These are phyloP conservation scores for Scaptomyza reducta DNA, from an alignment of 2,888 invertebrate species.

Conservation along the genomic window DNA sequence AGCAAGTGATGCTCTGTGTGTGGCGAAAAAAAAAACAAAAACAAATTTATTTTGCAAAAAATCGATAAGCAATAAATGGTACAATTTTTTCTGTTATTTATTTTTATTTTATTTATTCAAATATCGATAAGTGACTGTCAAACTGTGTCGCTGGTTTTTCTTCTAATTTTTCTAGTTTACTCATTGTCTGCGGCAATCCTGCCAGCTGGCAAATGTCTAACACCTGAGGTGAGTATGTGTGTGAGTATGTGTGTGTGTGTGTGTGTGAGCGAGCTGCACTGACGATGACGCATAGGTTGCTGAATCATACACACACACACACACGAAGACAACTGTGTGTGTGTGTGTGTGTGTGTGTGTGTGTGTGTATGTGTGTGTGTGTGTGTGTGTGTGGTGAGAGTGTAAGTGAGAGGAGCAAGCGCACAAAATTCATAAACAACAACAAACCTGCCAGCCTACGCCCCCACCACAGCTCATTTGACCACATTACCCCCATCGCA, in stretches of 20 bases:
- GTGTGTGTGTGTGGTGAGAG: background rate
- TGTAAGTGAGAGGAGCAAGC: constrained; percentile 17
- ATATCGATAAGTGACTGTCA: constrained; percentile 35
- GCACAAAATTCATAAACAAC: constrained; percentile 48
- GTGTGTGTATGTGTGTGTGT: constrained; percentile 1
- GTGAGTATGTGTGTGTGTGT: background rate
- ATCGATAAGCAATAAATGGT: constrained; percentile 23
- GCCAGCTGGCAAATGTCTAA: constrained; percentile 56
- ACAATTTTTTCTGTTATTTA: background rate
- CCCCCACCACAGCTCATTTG: constrained; percentile 46
- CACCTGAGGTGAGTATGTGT: constrained; percentile 21
- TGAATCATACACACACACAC: constrained; percentile 46
- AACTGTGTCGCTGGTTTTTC: constrained; percentile 18
- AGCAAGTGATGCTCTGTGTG: constrained; percentile 39
- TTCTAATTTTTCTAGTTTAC: constrained; percentile 37
- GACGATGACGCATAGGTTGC: constrained; percentile 53
- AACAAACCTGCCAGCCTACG: constrained; percentile 53
- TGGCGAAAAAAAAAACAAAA: constrained; percentile 10
- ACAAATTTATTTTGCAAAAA: constrained; percentile 37
- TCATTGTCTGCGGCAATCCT: constrained; percentile 54
- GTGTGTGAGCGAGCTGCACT: constrained; percentile 30
- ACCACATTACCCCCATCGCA: constrained; percentile 6
- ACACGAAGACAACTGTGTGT: constrained; percentile 6
- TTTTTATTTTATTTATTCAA: background rate
- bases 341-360: too few relatives aligned